These are phyloP conservation scores for Platyura marginata DNA, from an alignment of 1,140 invertebrate genomes.

Conservation along the genomic window DNA sequence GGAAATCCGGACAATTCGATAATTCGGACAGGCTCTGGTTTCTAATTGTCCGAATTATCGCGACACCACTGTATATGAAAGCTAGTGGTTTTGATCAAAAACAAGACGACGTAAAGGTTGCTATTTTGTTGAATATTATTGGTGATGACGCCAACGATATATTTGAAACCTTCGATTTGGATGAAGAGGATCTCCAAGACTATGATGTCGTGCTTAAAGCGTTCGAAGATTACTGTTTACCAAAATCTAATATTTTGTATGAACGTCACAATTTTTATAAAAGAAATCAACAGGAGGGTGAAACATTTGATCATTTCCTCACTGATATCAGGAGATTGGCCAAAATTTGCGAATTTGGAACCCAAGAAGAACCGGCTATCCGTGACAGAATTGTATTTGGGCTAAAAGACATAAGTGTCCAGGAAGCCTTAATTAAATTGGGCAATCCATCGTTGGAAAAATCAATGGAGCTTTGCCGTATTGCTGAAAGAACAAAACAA, in stretches of 20 bases:
- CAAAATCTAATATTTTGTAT: conserved; percentile 10
- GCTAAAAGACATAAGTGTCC: conserved; percentile 12
- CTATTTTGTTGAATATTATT: conserved; percentile 6
- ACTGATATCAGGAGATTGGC: conserved; percentile 10
- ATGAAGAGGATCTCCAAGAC: conserved; percentile 1
- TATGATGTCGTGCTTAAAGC: conserved; percentile 4
- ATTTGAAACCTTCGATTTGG: conserved; percentile 8
- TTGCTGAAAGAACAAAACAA: no score
- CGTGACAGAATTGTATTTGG: conserved; percentile 10
- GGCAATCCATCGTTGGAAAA: no score
- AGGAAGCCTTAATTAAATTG: conserved; percentile 12
- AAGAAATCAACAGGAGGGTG: conserved; percentile 10
- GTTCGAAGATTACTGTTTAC: conserved; percentile 11
- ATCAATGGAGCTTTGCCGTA: no score
- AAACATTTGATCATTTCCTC: conserved; percentile 12
- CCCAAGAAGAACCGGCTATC: conserved; percentile 7
- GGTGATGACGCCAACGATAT: conserved; percentile 2
- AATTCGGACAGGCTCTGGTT: no score
- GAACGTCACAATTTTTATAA: conserved; percentile 11
- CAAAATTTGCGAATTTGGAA: conserved; percentile 9
- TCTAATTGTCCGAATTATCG: no score
- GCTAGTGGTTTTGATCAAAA: conserved; percentile 2
- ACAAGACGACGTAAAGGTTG: conserved; percentile 5
- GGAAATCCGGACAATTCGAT: no score
- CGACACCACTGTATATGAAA: no score